Conservation (phyloP, 2,888 invertebrate genomes). For the Chrysodeixis includens region DNA sequence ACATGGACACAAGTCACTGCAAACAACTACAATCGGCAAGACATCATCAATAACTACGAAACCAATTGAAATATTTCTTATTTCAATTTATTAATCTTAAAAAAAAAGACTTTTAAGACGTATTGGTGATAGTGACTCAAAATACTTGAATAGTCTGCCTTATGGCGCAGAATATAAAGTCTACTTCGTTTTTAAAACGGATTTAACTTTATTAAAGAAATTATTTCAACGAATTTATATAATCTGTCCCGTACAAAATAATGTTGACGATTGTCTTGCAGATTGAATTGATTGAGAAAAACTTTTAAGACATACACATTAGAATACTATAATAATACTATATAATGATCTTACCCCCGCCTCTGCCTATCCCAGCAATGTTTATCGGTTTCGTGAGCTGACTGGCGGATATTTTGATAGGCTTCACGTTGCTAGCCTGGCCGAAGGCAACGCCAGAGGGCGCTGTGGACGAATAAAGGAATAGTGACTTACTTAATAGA, state of each 20-base stretch:
- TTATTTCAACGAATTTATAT: no score
- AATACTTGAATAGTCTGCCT: no score
- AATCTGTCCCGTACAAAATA: background rate
- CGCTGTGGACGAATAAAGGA: constrained; percentile 63
- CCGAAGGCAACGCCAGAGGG: constrained; percentile 83
- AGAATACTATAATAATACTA: background rate
- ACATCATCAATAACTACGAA: background rate
- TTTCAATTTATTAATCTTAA: no score
- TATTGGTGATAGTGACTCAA: no score
- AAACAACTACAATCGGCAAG: background rate
- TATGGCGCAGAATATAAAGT: no score
- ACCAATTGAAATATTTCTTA: no score
- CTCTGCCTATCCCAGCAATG: constrained; percentile 59
- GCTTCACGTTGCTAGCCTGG: constrained; percentile 79
- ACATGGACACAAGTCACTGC: background rate
- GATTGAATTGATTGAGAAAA: background rate
- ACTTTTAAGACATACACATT: background rate
- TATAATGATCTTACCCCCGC: constrained; percentile 55
- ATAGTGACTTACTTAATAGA: background rate
- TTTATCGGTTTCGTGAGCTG: constrained; percentile 78
- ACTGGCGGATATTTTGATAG: constrained; percentile 83
- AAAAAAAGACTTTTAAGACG: no score
- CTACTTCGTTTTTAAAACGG: no score
- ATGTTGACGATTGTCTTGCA: background rate
- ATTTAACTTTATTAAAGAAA: no score